Base-by-base conservation (phyloP, 2,888 invertebrate genomes). In the Chorisops tibialis region DNA sequence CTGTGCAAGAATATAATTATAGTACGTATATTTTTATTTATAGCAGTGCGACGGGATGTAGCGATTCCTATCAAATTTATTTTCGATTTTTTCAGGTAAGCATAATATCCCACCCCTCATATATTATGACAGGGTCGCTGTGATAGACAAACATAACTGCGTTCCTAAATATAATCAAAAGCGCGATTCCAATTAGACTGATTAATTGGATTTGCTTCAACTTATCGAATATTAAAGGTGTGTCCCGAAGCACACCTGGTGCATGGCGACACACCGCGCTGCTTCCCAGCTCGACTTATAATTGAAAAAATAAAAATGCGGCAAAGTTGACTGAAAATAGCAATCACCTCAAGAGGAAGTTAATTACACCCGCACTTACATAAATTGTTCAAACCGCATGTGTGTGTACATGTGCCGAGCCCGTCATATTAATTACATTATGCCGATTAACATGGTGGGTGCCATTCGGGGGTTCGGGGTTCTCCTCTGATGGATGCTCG, bases 171-270 rank as follows among this genome's bases (percentile, higher is more conserved):
- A 45, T 56, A 43, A 56, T 56, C 56, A 56, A 56, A 45, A 5
- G 30, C 43, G 45, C 45, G 56, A 43, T 56, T 56, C 45, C 56
- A 56, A 56, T 56, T 56, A 56, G 45, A 18, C 56, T 56, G 56
- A 56, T 56, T 56, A 56, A 56, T 56, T 56, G 56, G 56, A 56
- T 56, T 56, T 56, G 56, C 56, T 45, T 56, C 22, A 30, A 45
- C 30, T 63, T 59, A 63, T 54, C 59, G 59, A 63, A 63, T 54
- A 60, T 63, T 59, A 59, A 63, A 63, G 63, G 54, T 60, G 63
- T 54, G 60, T 48, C 60, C 37, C 19, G 16, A 43, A 38, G 54
- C 45, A 48, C 60, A 60, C 54, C 63, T 63, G 63, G 59, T 47
- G 59, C 60, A 60, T 60, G 54, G 35, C 49, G 30, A 30, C 30